Conservation (phyloP, 2,113 vertebrate genomes). For the Hippocampus abdominalis region DNA sequence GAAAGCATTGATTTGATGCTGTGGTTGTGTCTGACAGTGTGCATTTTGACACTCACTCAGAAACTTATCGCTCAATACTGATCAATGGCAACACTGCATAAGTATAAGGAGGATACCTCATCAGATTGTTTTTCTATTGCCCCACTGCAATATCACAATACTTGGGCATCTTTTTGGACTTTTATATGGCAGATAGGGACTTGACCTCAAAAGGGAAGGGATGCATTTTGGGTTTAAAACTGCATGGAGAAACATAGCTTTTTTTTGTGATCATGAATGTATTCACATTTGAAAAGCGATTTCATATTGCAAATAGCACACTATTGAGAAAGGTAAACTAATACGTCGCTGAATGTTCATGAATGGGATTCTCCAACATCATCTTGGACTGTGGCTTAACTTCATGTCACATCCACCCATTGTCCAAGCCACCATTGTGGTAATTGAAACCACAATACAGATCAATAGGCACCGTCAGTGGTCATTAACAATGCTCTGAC, state of each 20-base stretch:
- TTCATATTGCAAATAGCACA: too few relatives aligned
- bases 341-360: not conserved
- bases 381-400: constrained; percentile 3
- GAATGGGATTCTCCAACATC: not conserved
- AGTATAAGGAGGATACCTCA: not conserved
- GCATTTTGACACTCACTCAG: not conserved
- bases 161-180: not conserved
- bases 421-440: constrained; percentile 31
- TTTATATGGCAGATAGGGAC: not conserved
- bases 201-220: not conserved
- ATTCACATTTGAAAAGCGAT: too few relatives aligned
- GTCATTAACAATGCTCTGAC: constrained; percentile 34
- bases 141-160: too few relatives aligned
- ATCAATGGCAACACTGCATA: not conserved
- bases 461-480: constrained; percentile 56
- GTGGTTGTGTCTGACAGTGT: not conserved
- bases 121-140: not conserved
- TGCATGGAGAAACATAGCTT: not conserved
- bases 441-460: constrained; percentile 43
- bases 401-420: constrained; percentile 20
- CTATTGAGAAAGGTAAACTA: too few relatives aligned
- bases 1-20: not conserved
- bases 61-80: not conserved
- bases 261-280: too few relatives aligned
- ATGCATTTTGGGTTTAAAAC: not conserved